phyloP scores from a whole-genome alignment of 2,888 invertebrate genomes.

The Acanthosepion lycidas region DNA sequence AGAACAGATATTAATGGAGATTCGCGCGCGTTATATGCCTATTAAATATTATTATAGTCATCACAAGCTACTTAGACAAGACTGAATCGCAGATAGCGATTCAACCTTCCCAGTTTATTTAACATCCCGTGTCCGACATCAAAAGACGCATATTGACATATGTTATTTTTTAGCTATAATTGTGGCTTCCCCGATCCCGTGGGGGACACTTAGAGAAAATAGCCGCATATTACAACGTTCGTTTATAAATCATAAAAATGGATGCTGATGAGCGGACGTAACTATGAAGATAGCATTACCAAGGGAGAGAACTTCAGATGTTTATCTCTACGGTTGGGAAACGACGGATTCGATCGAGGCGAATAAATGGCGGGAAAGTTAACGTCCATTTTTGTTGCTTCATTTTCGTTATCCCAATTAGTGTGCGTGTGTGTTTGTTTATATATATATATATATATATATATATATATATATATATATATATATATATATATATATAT shows the following conservation, averaged over 20 bases:
- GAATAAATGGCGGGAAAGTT: neutral
- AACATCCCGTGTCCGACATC: neutral
- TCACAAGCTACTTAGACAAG: neutral
- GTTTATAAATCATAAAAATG: slow-evolving; percentile 16
- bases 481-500: neutral
- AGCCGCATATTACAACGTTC: neutral
- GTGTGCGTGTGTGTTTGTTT: too few relatives aligned
- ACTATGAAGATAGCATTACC: neutral
- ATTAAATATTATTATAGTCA: slow-evolving; percentile 18
- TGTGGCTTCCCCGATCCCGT: neutral
- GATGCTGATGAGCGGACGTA: neutral
- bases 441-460: neutral
- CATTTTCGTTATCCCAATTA: too few relatives aligned
- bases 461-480: too few relatives aligned
- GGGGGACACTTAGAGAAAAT: neutral
- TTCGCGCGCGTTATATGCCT: neutral
- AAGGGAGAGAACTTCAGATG: neutral
- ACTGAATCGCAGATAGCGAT: neutral
- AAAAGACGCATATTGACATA: neutral
- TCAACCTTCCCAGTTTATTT: neutral
- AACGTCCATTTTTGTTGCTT: neutral
- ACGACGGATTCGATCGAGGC: neutral
- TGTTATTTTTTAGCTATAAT: neutral
- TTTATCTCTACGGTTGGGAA: neutral
- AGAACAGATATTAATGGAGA: slow-evolving; percentile 33